These are phyloP conservation scores for Teleiodes luculella DNA, from an alignment of 2,888 invertebrate genomes.

Conservation along the genomic window DNA sequence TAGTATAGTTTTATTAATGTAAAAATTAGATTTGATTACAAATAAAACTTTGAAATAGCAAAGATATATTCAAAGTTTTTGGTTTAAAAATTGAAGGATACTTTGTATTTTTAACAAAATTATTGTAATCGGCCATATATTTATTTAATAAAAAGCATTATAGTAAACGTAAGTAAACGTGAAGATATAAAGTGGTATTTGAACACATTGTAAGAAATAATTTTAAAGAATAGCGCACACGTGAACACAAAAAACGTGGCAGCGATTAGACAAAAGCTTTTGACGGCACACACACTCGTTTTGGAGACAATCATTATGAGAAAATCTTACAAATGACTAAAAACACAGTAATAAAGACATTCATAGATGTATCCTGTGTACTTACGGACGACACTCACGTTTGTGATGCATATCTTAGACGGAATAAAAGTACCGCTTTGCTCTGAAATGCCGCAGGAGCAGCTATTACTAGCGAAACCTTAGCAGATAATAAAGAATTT, in stretches of 20 bases:
- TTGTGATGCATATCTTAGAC: constrained; percentile 71
- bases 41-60: too few species aligned
- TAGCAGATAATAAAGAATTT: constrained; percentile 22
- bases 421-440: constrained; percentile 74
- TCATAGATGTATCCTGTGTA: constrained; percentile 74
- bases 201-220: background rate
- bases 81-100: too few species aligned
- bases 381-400: constrained; percentile 76
- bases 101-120: too few species aligned
- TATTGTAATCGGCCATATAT: too few species aligned
- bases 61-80: too few species aligned
- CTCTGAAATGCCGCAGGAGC: constrained; percentile 64
- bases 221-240: constrained; percentile 29
- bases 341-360: constrained; percentile 76
- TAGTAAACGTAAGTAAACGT: too few species aligned
- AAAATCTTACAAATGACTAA: constrained; percentile 78
- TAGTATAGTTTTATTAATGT: too few species aligned
- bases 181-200: background rate
- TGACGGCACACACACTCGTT: constrained; percentile 74
- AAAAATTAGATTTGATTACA: constrained; percentile 26
- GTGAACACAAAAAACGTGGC: constrained; percentile 50
- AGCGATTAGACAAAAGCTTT: constrained; percentile 76
- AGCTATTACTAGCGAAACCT: constrained; percentile 55
- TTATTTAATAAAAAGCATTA: too few species aligned
- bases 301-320: constrained; percentile 78